Conservation (phyloP, 2,113 vertebrate genomes). For the Plectropomus leopardus region DNA sequence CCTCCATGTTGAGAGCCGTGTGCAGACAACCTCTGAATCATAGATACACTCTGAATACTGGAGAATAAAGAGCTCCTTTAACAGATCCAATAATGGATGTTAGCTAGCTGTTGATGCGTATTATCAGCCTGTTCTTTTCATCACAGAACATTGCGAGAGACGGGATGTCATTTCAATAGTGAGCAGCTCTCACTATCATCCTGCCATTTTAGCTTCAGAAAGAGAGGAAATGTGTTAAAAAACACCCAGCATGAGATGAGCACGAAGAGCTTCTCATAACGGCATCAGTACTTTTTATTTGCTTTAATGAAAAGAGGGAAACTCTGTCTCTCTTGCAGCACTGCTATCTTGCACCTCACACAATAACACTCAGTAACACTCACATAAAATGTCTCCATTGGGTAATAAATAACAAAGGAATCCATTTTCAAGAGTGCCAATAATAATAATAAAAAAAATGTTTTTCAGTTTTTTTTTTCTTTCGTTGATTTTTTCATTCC, state of each 20-base stretch:
- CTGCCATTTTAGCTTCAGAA: constrained; percentile 43
- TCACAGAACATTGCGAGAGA: constrained; percentile 43
- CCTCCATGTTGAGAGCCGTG: no score
- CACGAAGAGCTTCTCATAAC: constrained; percentile 41
- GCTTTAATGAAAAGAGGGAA: constrained; percentile 43
- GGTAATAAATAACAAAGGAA: constrained; percentile 66
- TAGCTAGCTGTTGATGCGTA: constrained; percentile 21
- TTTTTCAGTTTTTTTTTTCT: neutral
- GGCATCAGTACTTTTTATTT: constrained; percentile 36
- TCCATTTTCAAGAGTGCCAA: constrained; percentile 60
- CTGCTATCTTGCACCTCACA: constrained; percentile 23
- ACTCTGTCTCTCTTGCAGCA: constrained; percentile 4
- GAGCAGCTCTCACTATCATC: constrained; percentile 50
- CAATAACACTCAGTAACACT: neutral
- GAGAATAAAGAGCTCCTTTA: neutral
- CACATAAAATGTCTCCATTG: constrained; percentile 24
- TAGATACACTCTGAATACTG: no score
- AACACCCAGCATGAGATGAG: constrained; percentile 16
- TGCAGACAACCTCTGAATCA: no score
- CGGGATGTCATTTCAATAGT: constrained; percentile 45
- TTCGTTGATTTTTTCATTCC: constrained; percentile 3
- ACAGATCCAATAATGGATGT: constrained; percentile 38
- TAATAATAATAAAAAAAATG: constrained; percentile 54
- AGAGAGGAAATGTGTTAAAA: constrained; percentile 11
- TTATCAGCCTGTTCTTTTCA: constrained; percentile 41